phyloP scores from a whole-genome alignment of 1,140 invertebrate species.

The Drosophila ananassae region DNA sequence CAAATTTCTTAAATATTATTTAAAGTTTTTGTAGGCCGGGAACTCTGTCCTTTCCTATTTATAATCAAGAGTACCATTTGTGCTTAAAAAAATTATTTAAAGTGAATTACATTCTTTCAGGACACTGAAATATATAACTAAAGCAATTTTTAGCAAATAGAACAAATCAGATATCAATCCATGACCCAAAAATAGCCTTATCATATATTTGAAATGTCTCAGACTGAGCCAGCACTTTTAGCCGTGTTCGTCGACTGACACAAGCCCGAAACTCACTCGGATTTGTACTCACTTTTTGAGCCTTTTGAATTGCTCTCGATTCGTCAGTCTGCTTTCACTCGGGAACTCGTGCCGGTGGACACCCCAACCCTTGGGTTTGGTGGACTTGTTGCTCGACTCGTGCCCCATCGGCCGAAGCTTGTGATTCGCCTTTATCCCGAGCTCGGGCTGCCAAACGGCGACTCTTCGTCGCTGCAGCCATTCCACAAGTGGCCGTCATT shows the following conservation, averaged over 20 bases:
- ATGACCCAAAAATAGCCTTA: slow-evolving; percentile 1
- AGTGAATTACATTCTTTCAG: no score
- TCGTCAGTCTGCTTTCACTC: slow-evolving; percentile 52
- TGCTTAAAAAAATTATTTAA: no score
- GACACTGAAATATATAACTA: no score
- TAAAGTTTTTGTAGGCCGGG: no score
- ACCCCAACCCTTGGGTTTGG: slow-evolving; percentile 33
- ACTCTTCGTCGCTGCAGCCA: slow-evolving; percentile 50
- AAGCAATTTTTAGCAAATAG: not conserved
- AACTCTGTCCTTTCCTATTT: no score
- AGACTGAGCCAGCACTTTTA: not conserved
- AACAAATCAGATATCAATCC: not conserved
- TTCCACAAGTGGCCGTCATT: slow-evolving; percentile 80
- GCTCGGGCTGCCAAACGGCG: slow-evolving; percentile 34
- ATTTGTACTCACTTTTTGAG: slow-evolving; percentile 47
- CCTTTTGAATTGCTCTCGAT: slow-evolving; percentile 58
- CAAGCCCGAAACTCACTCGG: slow-evolving; percentile 44
- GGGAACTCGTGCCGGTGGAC: slow-evolving; percentile 52
- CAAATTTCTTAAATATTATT: not conserved
- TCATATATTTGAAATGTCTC: not conserved
- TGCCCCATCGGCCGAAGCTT: slow-evolving; percentile 46
- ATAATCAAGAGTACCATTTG: no score
- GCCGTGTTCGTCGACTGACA: not conserved
- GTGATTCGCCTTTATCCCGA: slow-evolving; percentile 63
- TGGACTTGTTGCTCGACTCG: slow-evolving; percentile 51